A percentile compares a stretch with the other conserved stretches of the same genome.
These are phyloP conservation scores for Cercopithecus hamlyni DNA, from an alignment of 2,797 vertebrate genomes.

Conservation along the genomic window DNA sequence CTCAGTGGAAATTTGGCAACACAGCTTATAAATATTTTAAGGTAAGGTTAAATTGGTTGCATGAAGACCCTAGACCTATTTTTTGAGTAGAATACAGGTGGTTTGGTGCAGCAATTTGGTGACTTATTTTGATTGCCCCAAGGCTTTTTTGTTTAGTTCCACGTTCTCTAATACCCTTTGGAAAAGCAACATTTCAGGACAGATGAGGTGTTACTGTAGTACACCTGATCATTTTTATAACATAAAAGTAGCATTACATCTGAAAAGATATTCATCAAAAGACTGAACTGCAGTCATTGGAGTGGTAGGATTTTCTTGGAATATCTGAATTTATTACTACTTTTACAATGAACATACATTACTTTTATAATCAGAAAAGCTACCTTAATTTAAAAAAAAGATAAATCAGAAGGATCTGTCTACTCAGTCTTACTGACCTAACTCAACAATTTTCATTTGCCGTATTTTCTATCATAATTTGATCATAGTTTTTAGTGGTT, in stretches of 20 bases:
- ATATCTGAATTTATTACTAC: background rate
- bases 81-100: constrained; percentile 29
- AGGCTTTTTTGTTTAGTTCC: constrained; percentile 5
- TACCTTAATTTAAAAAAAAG: background rate
- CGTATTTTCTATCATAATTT: background rate
- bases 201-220: background rate
- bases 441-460: background rate
- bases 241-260: background rate
- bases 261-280: constrained; percentile 8
- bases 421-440: background rate
- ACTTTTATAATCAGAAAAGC: background rate
- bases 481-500: background rate
- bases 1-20: background rate
- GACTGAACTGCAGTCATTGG: background rate
- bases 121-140: background rate
- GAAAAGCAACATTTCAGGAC: background rate
- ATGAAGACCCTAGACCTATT: background rate
- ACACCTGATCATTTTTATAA: background rate
- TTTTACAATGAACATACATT: background rate
- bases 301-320: constrained; percentile 5
- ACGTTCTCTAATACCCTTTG: background rate
- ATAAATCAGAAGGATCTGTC: background rate
- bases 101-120: background rate
- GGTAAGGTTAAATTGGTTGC: background rate
- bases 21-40: background rate